These are phyloP conservation scores for Polyergus mexicanus DNA, from an alignment of 1,140 invertebrate species.

Conservation along the genomic window DNA sequence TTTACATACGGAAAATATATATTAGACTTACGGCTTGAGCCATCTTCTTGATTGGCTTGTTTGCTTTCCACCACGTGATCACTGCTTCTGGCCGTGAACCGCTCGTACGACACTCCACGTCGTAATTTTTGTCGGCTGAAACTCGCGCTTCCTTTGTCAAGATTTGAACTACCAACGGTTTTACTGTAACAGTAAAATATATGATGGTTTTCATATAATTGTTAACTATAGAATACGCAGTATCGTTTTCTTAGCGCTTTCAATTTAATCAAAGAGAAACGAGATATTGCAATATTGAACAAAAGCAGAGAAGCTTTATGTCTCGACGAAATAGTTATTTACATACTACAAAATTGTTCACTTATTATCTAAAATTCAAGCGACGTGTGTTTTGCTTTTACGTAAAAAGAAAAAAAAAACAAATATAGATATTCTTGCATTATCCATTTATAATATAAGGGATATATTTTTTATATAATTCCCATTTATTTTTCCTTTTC, in stretches of 20 bases:
- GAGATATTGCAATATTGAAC: not conserved
- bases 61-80: constrained; percentile 95
- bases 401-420: not conserved
- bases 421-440: not conserved
- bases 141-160: constrained; percentile 92
- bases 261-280: not conserved
- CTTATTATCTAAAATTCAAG: not conserved
- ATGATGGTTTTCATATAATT: not conserved
- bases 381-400: not conserved
- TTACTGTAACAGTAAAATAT: constrained; percentile 88
- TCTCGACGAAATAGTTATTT: not conserved
- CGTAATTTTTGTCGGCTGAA: constrained; percentile 93
- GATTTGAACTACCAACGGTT: constrained; percentile 93
- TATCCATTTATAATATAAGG: not conserved
- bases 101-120: constrained; percentile 93
- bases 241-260: not conserved
- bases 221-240: not conserved
- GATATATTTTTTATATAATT: not conserved
- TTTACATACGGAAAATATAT: constrained; percentile 2
- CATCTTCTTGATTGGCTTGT: constrained; percentile 91
- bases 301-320: not conserved
- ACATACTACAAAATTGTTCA: constrained; percentile 4
- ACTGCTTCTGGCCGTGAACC: constrained; percentile 93
- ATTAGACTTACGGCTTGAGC: constrained; percentile 91
- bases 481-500: not conserved